Base-by-base conservation (phyloP, 2,797 vertebrate species). In the Limnodromus scolopaceus region DNA sequence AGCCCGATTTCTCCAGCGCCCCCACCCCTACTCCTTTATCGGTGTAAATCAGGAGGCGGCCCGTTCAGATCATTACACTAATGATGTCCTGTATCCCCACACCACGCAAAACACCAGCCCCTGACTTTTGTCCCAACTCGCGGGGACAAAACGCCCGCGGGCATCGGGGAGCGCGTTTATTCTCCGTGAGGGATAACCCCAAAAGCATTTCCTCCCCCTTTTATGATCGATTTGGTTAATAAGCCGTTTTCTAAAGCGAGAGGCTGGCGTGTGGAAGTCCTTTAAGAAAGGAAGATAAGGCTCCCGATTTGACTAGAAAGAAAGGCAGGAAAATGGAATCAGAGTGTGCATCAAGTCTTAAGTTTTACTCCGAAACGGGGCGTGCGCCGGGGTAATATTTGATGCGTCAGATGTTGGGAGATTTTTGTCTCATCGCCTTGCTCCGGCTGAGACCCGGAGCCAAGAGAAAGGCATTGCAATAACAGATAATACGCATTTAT, bases 31-130 rank as follows among this genome's bases (percentile, higher is more conserved):
- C 16, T 30, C 51, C 51, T 30, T 53, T 3, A 2, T 6, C 1
- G 8, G 15, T 49, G 71, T 54, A 61, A 85, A 83, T 53, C 51
- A 32, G 28, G 57, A 54, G 27, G 20, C 16, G 51, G 0, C 4
- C 18, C 53, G 0, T 28, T 3, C 19, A 7, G 43, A 46, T 6
- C 43, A 5, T 3, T 1, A 10, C 64, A 17, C 1, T 4, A 45
- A 2, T 4, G 8, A 18, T 69, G 53, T 48, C 20, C 32, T 14
- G 0, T 17, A 54, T 19, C 23, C n/a, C 30, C 53, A 7, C 38
- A 2, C 28, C 70, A 49, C 9, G 15, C 2, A 16, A 74, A 87
- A 39, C 87, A 36, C 16, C 39, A 55, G 17, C 32, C 14, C 22
- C 32, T 30, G 28, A 53, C 10, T 53, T 53, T 30, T 53, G 10